Percentiles rank a stretch among this genome's conserved stretches.
Conservation (phyloP, 1,140 invertebrate genomes). For the Homarus americanus region DNA sequence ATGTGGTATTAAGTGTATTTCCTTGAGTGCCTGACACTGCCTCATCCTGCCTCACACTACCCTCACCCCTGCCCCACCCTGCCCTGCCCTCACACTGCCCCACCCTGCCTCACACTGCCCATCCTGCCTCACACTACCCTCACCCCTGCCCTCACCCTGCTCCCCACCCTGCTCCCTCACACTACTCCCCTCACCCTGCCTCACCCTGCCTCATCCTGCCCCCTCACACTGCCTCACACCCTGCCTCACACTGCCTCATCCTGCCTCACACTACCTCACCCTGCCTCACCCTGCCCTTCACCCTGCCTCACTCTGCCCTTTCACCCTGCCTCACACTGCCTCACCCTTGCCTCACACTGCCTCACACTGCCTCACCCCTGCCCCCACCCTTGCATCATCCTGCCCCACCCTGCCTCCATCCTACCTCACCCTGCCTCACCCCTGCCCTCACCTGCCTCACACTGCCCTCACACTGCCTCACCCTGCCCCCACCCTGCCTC, state of each 20-base stretch:
- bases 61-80: no score
- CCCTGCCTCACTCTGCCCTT: no score
- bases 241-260: background rate
- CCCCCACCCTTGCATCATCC: no score
- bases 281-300: background rate
- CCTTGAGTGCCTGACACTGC: no score
- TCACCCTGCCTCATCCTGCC: background rate
- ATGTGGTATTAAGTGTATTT: no score
- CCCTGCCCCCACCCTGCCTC: background rate
- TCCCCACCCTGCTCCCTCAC: no score
- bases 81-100: no score
- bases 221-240: background rate
- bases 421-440: background rate
- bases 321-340: background rate
- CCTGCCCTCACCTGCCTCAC: constrained; percentile 7
- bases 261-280: background rate
- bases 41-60: no score
- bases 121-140: no score
- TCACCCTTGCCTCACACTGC: no score
- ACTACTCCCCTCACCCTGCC: background rate
- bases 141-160: no score
- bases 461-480: background rate
- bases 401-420: background rate
- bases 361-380: background rate
- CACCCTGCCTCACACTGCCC: no score